A percentile compares a stretch with the other conserved stretches of the same genome.
These are phyloP conservation scores for Lacerta agilis DNA, from an alignment of 2,797 vertebrate species.

Conservation along the genomic window DNA sequence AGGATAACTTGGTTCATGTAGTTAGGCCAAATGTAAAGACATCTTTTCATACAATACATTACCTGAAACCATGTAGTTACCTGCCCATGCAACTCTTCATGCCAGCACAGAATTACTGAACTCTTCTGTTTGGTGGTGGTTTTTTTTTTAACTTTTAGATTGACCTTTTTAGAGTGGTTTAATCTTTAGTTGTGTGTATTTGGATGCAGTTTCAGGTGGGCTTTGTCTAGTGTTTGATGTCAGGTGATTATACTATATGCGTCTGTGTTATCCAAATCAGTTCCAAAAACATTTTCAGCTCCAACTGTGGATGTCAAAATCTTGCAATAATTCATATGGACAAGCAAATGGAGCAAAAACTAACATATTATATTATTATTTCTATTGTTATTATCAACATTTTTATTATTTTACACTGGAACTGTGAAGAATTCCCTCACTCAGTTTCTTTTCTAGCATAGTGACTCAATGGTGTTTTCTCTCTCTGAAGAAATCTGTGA, in stretches of 20 bases:
- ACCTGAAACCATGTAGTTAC: slow-evolving; percentile 10
- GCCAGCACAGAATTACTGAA: slow-evolving; percentile 12
- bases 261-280: not conserved
- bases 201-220: not conserved
- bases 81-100: not conserved
- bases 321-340: not conserved
- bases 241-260: not conserved
- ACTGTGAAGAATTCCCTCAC: not conserved
- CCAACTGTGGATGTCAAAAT: not conserved
- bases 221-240: not conserved
- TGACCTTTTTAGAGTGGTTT: slow-evolving; percentile 19
- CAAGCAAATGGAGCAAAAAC: not conserved
- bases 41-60: slow-evolving; percentile 26
- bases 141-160: not conserved
- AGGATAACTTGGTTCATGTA: not conserved
- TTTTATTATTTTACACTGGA: not conserved
- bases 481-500: not conserved
- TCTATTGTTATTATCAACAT: too few relatives aligned
- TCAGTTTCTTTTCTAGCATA: not conserved
- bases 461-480: not conserved
- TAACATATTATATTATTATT: not conserved
- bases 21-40: slow-evolving; percentile 23
- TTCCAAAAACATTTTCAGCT: not conserved
- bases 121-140: not conserved
- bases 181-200: not conserved